Conservation (phyloP, 2,113 vertebrate genomes). For the Pholis gunnellus region DNA sequence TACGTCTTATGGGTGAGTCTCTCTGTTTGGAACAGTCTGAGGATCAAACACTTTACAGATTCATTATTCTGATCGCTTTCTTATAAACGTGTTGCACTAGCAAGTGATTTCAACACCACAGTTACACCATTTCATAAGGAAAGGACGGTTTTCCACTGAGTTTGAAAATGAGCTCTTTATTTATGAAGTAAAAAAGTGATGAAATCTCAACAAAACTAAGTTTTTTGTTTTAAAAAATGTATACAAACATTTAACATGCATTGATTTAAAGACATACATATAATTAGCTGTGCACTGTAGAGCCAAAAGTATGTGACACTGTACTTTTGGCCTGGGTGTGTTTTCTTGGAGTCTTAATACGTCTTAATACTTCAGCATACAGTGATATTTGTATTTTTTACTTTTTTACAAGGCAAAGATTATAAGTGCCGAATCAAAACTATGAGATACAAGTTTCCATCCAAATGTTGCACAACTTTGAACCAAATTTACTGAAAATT, state of each 20-base stretch:
- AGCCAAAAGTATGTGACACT: neutral
- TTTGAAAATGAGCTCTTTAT: neutral
- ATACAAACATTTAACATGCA: neutral
- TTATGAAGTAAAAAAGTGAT: neutral
- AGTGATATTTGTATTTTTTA: neutral
- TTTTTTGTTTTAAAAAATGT: neutral
- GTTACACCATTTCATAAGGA: neutral
- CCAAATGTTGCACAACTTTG: neutral
- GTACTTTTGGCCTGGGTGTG: neutral
- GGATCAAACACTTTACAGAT: neutral
- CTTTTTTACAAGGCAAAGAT: neutral
- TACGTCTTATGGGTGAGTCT: constrained; percentile 86
- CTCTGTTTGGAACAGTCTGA: neutral
- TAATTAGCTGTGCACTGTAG: neutral
- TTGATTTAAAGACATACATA: neutral
- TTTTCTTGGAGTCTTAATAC: neutral
- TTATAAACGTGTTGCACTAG: neutral
- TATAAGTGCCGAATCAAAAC: neutral
- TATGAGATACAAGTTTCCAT: neutral
- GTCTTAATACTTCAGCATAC: neutral
- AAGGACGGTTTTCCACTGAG: neutral
- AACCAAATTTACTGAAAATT: neutral
- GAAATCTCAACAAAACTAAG: neutral
- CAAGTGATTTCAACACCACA: neutral
- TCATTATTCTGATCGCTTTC: neutral